These are phyloP conservation scores for Psittacula cyanocephala DNA, from an alignment of 2,113 vertebrate species.

Conservation along the genomic window DNA sequence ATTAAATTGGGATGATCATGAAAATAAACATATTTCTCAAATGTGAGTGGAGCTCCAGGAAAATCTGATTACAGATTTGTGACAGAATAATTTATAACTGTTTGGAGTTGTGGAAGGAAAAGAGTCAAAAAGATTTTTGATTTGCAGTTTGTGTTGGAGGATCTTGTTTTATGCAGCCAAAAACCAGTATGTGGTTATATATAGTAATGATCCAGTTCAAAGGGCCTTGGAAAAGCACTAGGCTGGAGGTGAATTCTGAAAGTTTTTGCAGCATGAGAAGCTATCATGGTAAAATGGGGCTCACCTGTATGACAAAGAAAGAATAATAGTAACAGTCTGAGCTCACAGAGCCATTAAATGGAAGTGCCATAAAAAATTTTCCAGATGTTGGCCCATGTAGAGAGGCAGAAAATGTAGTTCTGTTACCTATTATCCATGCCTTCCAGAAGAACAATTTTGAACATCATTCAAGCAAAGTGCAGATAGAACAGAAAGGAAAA, in stretches of 20 bases:
- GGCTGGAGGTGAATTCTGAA: neutral
- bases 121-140: neutral
- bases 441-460: slow-evolving; percentile 14
- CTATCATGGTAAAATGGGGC: neutral
- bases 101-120: slow-evolving; percentile 36
- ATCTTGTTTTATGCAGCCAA: neutral
- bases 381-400: slow-evolving; percentile 4
- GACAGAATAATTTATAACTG: slow-evolving; percentile 18
- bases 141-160: neutral
- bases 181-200: neutral
- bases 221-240: neutral
- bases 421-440: slow-evolving; percentile 30
- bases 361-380: neutral
- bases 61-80: slow-evolving; percentile 39
- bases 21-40: slow-evolving; percentile 35
- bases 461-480: neutral
- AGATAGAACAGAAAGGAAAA: slow-evolving; percentile 8
- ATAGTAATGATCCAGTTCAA: neutral
- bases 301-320: neutral
- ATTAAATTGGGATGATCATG: neutral
- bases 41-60: slow-evolving; percentile 17
- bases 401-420: slow-evolving; percentile 5
- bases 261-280: neutral
- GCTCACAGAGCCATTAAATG: neutral
- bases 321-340: neutral